Base-by-base conservation (phyloP, 1,140 invertebrate species). In the Hermetia illucens region DNA sequence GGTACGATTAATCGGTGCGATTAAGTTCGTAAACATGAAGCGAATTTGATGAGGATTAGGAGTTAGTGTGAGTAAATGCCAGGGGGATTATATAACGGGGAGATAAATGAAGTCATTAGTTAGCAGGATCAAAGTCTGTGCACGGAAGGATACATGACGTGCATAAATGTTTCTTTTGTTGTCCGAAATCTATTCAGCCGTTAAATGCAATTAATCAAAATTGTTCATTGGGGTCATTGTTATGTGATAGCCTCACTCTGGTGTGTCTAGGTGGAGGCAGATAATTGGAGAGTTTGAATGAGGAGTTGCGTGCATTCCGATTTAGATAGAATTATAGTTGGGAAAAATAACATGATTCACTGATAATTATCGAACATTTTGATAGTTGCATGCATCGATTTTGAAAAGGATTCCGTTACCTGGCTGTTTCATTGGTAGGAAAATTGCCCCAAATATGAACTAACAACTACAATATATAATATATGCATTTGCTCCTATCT, bases 1-100 rank as follows among this genome's bases (percentile, higher is more conserved):
- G 8, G 24, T 27, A 9, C 24, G 24, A 27, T 27, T 27, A 27
- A 27, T 27, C 8, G 24, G 24, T 8, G 24, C 24, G 24, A 27
- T 27, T 27, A 13, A 27, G 24, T 13, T 27, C 24, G n/a, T 13
- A 8, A 27, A 27, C 24, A 27, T 13, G 13, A 27, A 27, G 24
- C 24, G 13, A 27, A 27, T 27, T 27, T 27, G 24, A 27, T 27
- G 24, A 27, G 24, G 24, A 27, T 27, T 27, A n/a, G n/a, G n/a
- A n/a, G n/a, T n/a, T n/a, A n/a, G n/a, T n/a, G n/a, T n/a, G n/a
- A 27, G 24, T 27, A 9, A 27, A 27, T 27, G 24, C 24, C n/a
- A n/a, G 24, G 24, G 24, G 24, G 24, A 8, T 27, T 27, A 27
- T 9, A 27, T 8, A 27, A 8, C 8, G 24, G 24, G 24, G 8